These are phyloP conservation scores for Halcyon badia DNA, from an alignment of 2,797 vertebrate genomes.

Conservation along the genomic window DNA sequence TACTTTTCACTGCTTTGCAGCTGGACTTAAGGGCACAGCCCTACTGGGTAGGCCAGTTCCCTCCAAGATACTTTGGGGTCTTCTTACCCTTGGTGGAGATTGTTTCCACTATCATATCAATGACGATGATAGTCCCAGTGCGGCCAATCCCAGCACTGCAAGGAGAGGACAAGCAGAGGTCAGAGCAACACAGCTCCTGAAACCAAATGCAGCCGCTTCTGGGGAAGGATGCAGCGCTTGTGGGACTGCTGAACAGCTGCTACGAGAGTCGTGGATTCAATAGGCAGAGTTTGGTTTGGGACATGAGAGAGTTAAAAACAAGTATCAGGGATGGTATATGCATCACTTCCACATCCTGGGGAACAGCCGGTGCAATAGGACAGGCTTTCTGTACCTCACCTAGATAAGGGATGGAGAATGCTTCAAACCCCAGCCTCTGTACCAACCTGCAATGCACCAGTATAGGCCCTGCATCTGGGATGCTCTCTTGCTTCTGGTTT, in stretches of 20 bases:
- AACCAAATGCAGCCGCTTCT: background rate
- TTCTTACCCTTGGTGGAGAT: constrained; percentile 89
- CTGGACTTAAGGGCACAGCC: background rate
- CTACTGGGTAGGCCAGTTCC: background rate
- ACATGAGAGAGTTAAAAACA: background rate
- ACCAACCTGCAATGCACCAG: constrained; percentile 96
- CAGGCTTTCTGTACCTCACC: background rate
- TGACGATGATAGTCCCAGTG: constrained; percentile 95
- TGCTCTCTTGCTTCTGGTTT: constrained; percentile 88
- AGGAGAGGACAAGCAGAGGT: constrained; percentile 31
- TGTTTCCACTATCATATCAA: constrained; percentile 94
- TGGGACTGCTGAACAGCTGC: background rate
- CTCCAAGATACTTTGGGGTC: background rate
- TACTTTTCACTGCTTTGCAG: background rate
- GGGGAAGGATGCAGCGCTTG: background rate
- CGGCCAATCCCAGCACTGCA: constrained; percentile 96
- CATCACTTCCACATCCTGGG: background rate
- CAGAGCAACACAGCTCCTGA: background rate
- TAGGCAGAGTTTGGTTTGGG: background rate
- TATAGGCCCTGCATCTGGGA: constrained; percentile 86
- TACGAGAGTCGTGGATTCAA: background rate
- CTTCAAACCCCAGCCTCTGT: background rate
- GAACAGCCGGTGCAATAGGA: background rate
- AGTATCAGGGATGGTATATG: background rate
- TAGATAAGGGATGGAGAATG: background rate